Conservation (phyloP, 2,113 vertebrate genomes). For the Marmota flaviventris region DNA sequence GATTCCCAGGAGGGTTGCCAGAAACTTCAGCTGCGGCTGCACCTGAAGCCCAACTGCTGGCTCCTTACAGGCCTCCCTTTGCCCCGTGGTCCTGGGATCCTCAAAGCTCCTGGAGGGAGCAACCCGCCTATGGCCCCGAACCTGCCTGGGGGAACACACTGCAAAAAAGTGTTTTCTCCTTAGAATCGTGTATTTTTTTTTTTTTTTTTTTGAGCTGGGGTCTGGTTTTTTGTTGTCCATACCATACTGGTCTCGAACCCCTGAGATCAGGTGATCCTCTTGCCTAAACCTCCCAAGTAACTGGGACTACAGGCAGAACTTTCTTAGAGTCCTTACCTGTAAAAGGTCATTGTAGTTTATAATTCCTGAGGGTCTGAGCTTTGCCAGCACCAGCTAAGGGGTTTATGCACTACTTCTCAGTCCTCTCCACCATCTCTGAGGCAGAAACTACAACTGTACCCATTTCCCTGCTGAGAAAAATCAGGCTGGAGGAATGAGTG, state of each 20-base stretch:
- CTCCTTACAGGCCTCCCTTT: not conserved
- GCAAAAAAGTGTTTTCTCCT: not conserved
- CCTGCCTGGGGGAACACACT: not conserved
- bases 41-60: not conserved
- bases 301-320: no score
- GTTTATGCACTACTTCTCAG: accelerated
- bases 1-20: not conserved
- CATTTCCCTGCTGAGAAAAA: not conserved
- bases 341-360: not conserved
- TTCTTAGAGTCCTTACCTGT: not conserved
- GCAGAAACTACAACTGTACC: not conserved
- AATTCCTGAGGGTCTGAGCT: not conserved
- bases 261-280: not conserved
- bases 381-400: not conserved
- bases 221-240: not conserved
- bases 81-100: not conserved
- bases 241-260: no score
- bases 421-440: not conserved
- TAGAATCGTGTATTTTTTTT: no score
- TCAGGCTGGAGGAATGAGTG: not conserved
- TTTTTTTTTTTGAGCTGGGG: no score
- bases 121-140: no score
- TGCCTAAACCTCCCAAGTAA: not conserved
- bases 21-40: not conserved
- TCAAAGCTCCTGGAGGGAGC: not conserved